phyloP scores from a whole-genome alignment of 2,797 vertebrate genomes.

The Picus viridis region DNA sequence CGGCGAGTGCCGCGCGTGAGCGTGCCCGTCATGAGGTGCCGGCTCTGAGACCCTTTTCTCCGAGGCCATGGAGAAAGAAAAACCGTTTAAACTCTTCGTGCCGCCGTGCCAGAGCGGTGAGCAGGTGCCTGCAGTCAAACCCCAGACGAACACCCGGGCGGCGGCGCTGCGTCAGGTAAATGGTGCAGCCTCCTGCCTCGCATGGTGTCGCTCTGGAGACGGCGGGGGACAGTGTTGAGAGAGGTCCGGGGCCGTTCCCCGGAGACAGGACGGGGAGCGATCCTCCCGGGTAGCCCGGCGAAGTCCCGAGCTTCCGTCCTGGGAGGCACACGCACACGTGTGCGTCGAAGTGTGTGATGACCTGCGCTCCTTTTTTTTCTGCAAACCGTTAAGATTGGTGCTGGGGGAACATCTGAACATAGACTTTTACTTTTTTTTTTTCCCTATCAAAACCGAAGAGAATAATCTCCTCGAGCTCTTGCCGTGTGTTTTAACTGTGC shows the following conservation, averaged over 20 bases:
- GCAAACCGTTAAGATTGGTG: background rate
- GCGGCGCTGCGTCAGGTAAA: constrained; percentile 57
- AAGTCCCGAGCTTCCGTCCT: too few relatives aligned
- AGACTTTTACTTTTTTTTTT: background rate
- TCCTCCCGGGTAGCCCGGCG: too few relatives aligned
- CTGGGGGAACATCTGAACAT: background rate
- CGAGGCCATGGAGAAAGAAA: constrained; percentile 75
- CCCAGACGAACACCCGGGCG: constrained; percentile 54
- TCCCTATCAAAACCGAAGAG: background rate
- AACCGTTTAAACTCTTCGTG: constrained; percentile 73
- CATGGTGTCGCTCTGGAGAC: fast-evolving
- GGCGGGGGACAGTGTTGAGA: too few relatives aligned
- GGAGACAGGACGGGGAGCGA: fast-evolving
- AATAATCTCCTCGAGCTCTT: fast-evolving
- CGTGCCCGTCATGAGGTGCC: fast-evolving
- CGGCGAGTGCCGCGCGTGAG: fast-evolving
- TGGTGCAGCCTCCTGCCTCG: too few relatives aligned
- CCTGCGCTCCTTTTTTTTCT: fast-evolving
- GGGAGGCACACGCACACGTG: fast-evolving
- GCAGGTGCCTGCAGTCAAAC: constrained; percentile 76
- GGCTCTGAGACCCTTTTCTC: fast-evolving
- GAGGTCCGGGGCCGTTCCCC: background rate
- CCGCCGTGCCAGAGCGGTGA: constrained; percentile 72
- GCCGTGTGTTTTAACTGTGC: background rate
- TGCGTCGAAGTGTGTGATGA: fast-evolving